Base-by-base conservation (phyloP, 2,113 vertebrate species). In the Setophaga coronata region DNA sequence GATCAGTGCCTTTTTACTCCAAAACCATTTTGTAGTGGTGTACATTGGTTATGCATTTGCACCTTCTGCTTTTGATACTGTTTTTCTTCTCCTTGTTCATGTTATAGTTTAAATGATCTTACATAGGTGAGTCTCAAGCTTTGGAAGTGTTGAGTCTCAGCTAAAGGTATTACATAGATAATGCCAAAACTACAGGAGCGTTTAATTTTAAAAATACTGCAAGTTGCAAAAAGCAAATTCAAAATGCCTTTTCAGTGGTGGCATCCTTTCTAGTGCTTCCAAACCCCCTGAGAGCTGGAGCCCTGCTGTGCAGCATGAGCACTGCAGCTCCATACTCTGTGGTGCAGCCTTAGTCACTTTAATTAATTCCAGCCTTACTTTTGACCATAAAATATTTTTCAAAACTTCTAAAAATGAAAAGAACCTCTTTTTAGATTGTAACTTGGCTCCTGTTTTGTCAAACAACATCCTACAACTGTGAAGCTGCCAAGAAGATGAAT, bases 1-100 rank as follows among this genome's bases (percentile, higher is more conserved):
- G 33, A 91, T 94, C 90, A 87, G 10, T 97, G 82, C 84, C 65
- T 97, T 97, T 97, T 96, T 91, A 88, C 29, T 88, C 77, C 93
- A 89, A 95, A 96, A 82, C 87, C 87, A 58, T 69, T 74, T 91
- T 93, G 73, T 91, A 8, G 79, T 70, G 87, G 40, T 94, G 40
- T 69, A 26, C 33, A 16, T 48, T 93, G 67, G 38, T 91, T 97
- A 93, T 87, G 77, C 54, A 54, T 90, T 95, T 95, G 6, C 90
- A 43, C 67, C 57, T 93, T 97, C 79, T 86, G 38, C 94, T 90
- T 64, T 92, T 90, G 72, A 38, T 45, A 4, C 24, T 81, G 45
- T 15, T 86, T 91, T 58, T 91, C 62, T 65, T 83, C 56, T 89
- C 50, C 74, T 79, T 54, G 13, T 64, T 91, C 23, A 4, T 26